These are phyloP conservation scores for Scaptomyza caliginosa DNA, from an alignment of 2,888 invertebrate genomes.

Conservation along the genomic window DNA sequence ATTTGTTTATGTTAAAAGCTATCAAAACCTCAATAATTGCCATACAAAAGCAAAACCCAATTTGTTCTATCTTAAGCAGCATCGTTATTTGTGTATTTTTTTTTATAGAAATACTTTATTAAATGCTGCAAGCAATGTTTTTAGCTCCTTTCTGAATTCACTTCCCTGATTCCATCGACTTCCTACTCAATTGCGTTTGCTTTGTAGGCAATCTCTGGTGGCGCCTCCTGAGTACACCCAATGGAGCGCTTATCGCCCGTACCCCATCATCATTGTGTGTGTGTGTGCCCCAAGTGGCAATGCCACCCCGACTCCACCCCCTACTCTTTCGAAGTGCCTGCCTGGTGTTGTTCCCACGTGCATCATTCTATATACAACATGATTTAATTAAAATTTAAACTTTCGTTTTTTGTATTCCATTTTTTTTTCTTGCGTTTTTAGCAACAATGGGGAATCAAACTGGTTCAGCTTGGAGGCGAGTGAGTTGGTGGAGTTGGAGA, in stretches of 20 bases:
- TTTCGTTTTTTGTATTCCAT: conserved; percentile 40
- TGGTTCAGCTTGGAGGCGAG: background rate
- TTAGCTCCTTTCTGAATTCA: background rate
- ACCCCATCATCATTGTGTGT: conserved; percentile 65
- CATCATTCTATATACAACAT: conserved; percentile 75
- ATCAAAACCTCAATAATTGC: conserved; percentile 18
- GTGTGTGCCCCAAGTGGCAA: conserved; percentile 49
- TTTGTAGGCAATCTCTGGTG: conserved; percentile 47
- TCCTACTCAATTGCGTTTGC: conserved; percentile 19
- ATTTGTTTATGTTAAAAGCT: background rate
- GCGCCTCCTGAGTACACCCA: conserved; percentile 62
- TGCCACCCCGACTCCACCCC: background rate
- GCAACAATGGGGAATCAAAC: conserved; percentile 64
- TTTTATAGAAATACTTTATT: conserved; percentile 37
- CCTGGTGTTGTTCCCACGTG: conserved; percentile 65
- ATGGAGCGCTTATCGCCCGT: conserved; percentile 68
- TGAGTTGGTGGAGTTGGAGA: background rate
- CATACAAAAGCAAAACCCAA: conserved; percentile 6
- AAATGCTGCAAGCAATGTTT: conserved; percentile 31
- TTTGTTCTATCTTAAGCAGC: conserved; percentile 24
- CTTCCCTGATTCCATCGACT: conserved; percentile 9
- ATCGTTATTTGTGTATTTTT: background rate
- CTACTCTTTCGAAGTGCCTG: background rate
- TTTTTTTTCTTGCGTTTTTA: conserved; percentile 17
- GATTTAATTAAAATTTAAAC: conserved; percentile 79